Evolutionary conservation across 2,797 vertebrate species (phyloP).

Genomic region (Onychomys torridus): DNA sequence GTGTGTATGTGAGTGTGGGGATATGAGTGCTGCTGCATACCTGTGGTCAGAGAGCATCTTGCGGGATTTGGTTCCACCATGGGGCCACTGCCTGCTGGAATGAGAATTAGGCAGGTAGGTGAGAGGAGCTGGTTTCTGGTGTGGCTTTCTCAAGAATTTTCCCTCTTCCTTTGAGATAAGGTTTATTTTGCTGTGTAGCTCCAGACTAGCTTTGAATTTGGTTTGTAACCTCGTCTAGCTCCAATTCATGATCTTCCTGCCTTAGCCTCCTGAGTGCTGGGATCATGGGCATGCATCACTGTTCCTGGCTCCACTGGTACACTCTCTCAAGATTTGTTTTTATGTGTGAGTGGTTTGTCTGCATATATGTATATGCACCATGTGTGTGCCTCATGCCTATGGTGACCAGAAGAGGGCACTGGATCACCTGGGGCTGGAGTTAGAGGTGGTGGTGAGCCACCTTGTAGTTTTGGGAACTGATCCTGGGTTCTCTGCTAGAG

Average conservation of each 20-base stretch:
- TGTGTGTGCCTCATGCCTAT: background rate
- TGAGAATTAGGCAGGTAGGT: constrained; percentile 38
- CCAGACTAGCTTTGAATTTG: background rate
- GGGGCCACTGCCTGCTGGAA: background rate
- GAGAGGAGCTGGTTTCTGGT: background rate
- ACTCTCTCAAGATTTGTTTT: background rate
- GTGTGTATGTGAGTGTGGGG: background rate
- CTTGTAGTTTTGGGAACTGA: background rate
- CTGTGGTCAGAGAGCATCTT: background rate
- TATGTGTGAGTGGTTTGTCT: background rate
- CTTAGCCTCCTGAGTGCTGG: background rate
- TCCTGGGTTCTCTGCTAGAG: background rate
- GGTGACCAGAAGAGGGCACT: background rate
- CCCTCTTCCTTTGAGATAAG: background rate
- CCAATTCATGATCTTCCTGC: background rate
- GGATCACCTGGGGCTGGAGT: background rate
- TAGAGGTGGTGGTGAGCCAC: background rate
- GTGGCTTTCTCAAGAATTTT: constrained; percentile 44
- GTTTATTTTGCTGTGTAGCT: background rate
- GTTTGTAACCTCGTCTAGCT: background rate
- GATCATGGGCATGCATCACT: background rate
- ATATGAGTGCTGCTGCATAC: background rate
- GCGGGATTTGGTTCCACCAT: background rate
- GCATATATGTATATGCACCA: background rate
- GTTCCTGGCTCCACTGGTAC: background rate